Conservation (phyloP, 2,888 invertebrate species). For the Arge pagana region DNA sequence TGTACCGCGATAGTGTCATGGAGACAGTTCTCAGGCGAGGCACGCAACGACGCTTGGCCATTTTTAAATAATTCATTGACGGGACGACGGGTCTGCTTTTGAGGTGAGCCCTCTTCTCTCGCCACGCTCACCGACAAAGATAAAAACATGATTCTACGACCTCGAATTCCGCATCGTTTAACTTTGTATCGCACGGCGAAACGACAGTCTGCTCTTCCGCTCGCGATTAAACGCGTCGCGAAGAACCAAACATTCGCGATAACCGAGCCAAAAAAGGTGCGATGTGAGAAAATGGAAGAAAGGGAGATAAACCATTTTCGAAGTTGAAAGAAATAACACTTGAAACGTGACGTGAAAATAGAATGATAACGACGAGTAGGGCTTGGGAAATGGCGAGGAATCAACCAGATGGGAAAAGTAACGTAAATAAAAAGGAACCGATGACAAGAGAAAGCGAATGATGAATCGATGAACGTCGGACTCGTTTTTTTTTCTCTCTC, state of each 20-base stretch:
- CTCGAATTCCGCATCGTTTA: slow-evolving; percentile 24
- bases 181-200: slow-evolving; percentile 23
- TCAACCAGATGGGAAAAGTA: too few relatives aligned
- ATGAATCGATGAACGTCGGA: too few relatives aligned
- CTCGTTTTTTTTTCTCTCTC: too few relatives aligned
- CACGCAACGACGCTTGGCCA: slow-evolving; percentile 32
- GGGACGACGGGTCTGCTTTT: slow-evolving; percentile 21
- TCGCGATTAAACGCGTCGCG: too few relatives aligned
- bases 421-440: too few relatives aligned
- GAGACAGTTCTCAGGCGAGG: slow-evolving; percentile 29
- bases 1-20: slow-evolving; percentile 27
- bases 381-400: too few relatives aligned
- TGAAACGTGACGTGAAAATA: too few relatives aligned
- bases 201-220: background rate
- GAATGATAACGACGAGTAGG: too few relatives aligned
- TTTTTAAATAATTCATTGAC: slow-evolving; percentile 41
- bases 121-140: slow-evolving; percentile 25
- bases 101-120: slow-evolving; percentile 5
- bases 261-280: background rate
- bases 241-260: slow-evolving; percentile 4
- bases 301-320: background rate
- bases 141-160: slow-evolving; percentile 28
- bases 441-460: too few relatives aligned
- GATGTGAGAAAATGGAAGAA: background rate
- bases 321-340: too few relatives aligned